These are phyloP conservation scores for Tiliacea citrago DNA, from an alignment of 2,888 invertebrate genomes.

Conservation along the genomic window DNA sequence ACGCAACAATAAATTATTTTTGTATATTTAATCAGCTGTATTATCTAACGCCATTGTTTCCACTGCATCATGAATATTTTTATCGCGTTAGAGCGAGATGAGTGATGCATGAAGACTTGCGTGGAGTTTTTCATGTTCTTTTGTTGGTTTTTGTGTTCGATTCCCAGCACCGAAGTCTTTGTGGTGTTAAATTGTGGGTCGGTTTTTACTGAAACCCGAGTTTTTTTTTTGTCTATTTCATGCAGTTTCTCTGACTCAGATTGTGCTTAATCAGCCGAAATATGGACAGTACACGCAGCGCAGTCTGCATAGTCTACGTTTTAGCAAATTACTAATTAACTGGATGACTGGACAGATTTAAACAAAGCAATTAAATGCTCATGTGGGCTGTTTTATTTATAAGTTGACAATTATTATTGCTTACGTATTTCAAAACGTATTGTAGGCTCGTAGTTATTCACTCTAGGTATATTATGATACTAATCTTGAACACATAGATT, in stretches of 20 bases:
- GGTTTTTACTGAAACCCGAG: slow-evolving; percentile 37
- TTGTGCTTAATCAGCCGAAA: slow-evolving; percentile 43
- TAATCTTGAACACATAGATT: slow-evolving; percentile 9
- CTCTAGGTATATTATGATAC: neutral
- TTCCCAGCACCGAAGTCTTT: slow-evolving; percentile 58
- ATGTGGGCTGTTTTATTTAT: slow-evolving; percentile 32
- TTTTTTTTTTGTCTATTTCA: slow-evolving; percentile 49
- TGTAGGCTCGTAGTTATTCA: neutral
- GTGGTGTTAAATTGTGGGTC: slow-evolving; percentile 35
- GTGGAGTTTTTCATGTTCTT: slow-evolving; percentile 79
- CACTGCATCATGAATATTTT: slow-evolving; percentile 85
- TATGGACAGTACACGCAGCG: slow-evolving; percentile 35
- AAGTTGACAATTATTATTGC: slow-evolving; percentile 25
- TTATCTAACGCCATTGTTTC: slow-evolving; percentile 85
- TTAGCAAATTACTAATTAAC: slow-evolving; percentile 52
- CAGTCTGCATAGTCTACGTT: slow-evolving; percentile 32
- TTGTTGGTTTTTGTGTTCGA: slow-evolving; percentile 76
- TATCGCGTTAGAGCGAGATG: slow-evolving; percentile 85
- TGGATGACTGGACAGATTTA: slow-evolving; percentile 62
- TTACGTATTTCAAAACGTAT: slow-evolving; percentile 22
- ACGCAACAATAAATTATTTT: slow-evolving; percentile 25
- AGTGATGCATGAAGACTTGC: slow-evolving; percentile 83
- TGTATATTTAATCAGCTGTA: slow-evolving; percentile 78
- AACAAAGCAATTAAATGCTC: slow-evolving; percentile 44
- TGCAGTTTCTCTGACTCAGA: slow-evolving; percentile 25